These are phyloP conservation scores for Nesidiocoris tenuis DNA, from an alignment of 2,888 invertebrate species.

Conservation along the genomic window DNA sequence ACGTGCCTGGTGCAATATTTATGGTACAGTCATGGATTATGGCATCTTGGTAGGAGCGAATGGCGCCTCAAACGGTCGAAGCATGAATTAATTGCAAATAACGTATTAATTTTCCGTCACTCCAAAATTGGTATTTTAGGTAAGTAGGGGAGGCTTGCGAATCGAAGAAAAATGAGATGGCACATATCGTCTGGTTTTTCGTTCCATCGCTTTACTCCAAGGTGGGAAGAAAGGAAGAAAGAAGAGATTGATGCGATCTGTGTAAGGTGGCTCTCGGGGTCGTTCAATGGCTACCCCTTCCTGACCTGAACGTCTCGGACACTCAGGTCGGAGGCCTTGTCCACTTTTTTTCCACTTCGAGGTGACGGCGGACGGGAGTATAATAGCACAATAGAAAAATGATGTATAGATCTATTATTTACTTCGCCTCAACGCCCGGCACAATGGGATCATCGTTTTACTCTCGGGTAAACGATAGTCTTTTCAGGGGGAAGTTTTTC, in stretches of 20 bases:
- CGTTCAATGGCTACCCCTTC: not conserved
- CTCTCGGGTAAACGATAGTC: not conserved
- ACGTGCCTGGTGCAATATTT: too few relatives aligned
- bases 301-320: not conserved
- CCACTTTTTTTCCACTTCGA: not conserved
- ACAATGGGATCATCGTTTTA: not conserved
- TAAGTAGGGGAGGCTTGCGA: not conserved
- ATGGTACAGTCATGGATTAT: too few relatives aligned
- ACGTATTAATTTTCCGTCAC: too few relatives aligned
- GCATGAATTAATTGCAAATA: too few relatives aligned
- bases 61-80: too few relatives aligned
- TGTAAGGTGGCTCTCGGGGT: not conserved
- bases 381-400: conserved; percentile 39
- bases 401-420: conserved; percentile 39
- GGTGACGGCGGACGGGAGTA: conserved; percentile 7
- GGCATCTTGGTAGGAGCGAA: too few relatives aligned
- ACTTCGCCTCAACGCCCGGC: conserved; percentile 4
- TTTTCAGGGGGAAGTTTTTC: not conserved
- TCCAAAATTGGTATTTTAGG: too few relatives aligned
- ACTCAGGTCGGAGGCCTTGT: not conserved
- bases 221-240: not conserved
- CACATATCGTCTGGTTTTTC: not conserved
- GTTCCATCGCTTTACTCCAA: not conserved
- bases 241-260: not conserved
- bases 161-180: not conserved